Percentiles rank a stretch among this genome's conserved stretches.
phyloP scores from a whole-genome alignment of 2,888 invertebrate species.

The Mystacides longicornis region DNA sequence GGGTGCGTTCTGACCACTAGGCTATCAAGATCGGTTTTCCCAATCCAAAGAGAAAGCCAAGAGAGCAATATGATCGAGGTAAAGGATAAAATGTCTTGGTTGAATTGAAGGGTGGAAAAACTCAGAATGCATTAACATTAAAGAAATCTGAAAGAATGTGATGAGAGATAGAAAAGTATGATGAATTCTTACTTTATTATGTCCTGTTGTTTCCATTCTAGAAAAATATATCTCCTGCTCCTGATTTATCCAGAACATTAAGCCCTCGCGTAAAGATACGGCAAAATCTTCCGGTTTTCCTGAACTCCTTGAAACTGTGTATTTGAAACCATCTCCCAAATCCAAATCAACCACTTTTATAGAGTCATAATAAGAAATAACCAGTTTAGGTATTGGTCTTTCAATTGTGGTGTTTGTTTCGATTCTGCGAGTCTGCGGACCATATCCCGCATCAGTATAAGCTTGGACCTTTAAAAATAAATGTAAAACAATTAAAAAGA shows the following conservation, averaged over 20 bases:
- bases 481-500: background rate
- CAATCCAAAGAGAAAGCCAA: too few species aligned
- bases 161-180: background rate
- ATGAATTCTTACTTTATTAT: slow-evolving; percentile 37
- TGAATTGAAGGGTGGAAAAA: too few species aligned
- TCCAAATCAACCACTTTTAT: slow-evolving; percentile 73
- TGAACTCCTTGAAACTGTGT: slow-evolving; percentile 50
- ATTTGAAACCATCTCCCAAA: slow-evolving; percentile 51
- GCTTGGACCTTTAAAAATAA: slow-evolving; percentile 60
- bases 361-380: slow-evolving; percentile 65
- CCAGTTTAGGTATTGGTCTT: slow-evolving; percentile 69
- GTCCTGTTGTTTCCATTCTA: slow-evolving; percentile 47
- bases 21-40: too few species aligned
- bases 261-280: slow-evolving; percentile 61
- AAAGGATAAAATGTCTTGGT: too few species aligned
- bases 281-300: slow-evolving; percentile 64
- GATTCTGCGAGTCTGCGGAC: slow-evolving; percentile 59
- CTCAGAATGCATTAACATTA: too few species aligned
- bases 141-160: too few species aligned
- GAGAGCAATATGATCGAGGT: too few species aligned
- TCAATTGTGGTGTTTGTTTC: slow-evolving; percentile 62
- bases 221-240: slow-evolving; percentile 62
- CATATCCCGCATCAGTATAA: slow-evolving; percentile 69
- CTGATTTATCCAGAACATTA: slow-evolving; percentile 78
- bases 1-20: too few species aligned